These are phyloP conservation scores for Chaunax sp. DNA, from an alignment of 2,797 vertebrate species.

Conservation along the genomic window DNA sequence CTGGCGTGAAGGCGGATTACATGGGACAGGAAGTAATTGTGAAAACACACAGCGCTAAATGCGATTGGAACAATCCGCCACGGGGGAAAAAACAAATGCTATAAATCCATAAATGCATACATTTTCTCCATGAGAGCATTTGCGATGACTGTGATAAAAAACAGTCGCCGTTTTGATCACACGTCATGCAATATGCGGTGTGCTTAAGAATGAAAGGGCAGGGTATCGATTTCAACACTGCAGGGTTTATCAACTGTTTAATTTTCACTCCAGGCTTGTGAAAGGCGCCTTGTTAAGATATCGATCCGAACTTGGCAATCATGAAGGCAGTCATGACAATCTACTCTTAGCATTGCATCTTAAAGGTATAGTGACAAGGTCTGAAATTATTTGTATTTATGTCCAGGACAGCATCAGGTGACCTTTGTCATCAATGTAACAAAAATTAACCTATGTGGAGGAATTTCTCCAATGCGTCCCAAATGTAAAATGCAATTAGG, in stretches of 20 bases:
- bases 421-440: too few relatives aligned
- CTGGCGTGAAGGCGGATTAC: conserved; percentile 53
- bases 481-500: too few relatives aligned
- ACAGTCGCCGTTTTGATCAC: conserved; percentile 6
- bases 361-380: conserved; percentile 14
- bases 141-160: conserved; percentile 21
- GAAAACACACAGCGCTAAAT: conserved; percentile 31
- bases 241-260: conserved; percentile 67
- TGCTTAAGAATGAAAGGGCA: conserved; percentile 39
- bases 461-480: too few relatives aligned
- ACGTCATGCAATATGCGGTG: conserved; percentile 21
- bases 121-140: neutral
- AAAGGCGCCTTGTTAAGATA: conserved; percentile 52
- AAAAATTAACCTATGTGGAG: too few relatives aligned
- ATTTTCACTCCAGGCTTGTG: conserved; percentile 54
- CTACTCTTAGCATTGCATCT: conserved; percentile 3
- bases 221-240: conserved; percentile 56
- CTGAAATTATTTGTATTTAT: conserved; percentile 16
- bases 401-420: too few relatives aligned
- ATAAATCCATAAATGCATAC: conserved; percentile 14
- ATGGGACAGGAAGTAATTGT: conserved; percentile 36
- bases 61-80: conserved; percentile 13
- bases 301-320: conserved; percentile 58
- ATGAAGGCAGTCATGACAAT: conserved; percentile 47
- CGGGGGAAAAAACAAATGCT: neutral